Evolutionary conservation across 1,140 invertebrate genomes (phyloP), one percentile per base, ranked within the genome.

Genomic region (Pseudobourletiella spinata): DNA sequence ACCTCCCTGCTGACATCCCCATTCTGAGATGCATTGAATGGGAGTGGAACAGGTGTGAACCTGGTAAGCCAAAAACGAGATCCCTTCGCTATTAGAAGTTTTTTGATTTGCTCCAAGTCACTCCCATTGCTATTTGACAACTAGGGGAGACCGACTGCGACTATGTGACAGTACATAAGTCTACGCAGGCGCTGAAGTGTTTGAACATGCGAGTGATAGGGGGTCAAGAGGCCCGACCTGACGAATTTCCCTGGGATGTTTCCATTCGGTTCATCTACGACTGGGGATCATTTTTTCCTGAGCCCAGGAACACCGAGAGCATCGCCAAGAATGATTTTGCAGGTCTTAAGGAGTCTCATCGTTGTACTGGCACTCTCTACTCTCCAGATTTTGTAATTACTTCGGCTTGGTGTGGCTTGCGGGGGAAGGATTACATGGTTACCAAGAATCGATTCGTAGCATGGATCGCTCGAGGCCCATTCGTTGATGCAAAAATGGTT

Each of bases 211-310:
- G 50, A 15, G 50, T 54, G 11, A 26, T 54, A 14, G 50, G 50
- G 8, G 50, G 50, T 8, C 11, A 25, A 18, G 20, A 28, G 25
- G 50, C 50, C 6, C 11, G 28, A 54, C 6, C 24, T 4, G 25
- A 4, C 14, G 50, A 54, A 18, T 54, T 54, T 20, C 50, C 50
- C 6, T 54, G 50, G 50, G 50, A 54, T 20, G 50, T 54, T 11
- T 25, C 50, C 25, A 54, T 54, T 20, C 50, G 50, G 14, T 28
- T 54, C 25, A 54, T 54, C 30, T 54, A 54, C 20, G 50, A 54
- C 50, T 54, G 50, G 50, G 50, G 50, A 26, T 30, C 24, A 54
- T 54, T 54, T 28, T 54, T 16, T 14, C 50, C 50, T 4, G 50
- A 54, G 30, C 50, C 50, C 15, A 25, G 50, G 22, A 25, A 6